Base-by-base conservation (phyloP, 2,113 vertebrate genomes). In the Oreotrochilus melanogaster region DNA sequence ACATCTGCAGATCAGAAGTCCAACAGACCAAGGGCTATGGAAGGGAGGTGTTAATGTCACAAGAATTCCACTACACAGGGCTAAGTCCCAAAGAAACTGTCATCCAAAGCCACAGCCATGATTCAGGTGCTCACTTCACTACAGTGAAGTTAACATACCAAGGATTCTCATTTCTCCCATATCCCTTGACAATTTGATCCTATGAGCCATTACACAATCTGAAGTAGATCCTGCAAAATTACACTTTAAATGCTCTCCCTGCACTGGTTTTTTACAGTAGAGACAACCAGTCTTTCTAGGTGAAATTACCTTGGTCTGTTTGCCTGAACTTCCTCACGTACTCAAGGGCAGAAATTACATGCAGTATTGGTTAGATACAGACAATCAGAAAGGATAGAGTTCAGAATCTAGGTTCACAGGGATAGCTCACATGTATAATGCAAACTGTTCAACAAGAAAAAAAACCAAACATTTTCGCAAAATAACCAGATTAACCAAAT, bases 1-100 rank as follows among this genome's bases (percentile, higher is more conserved):
- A 67, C 15, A 16, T 12, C 10, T 51, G 31, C 35, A 50, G 42
- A 74, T 18, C 33, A 74, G 6, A 23, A 23, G 48, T 47, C 81
- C 48, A 67, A 28, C 11, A 88, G 35, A 67, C 7, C 19, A 82
- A 60, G 14, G 27, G 7, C 18, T 4, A 1, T 27, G 42, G 18
- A 86, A 11, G 3, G 10, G 21, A 66, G 4, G 8, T 18, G 10
- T 28, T 31, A 70, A 22, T 57, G 42, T 11, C 69, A 70, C 50
- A 61, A 25, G 13, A 69, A 23, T 5, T 10, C 22, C 1, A 0
- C 47, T n/a, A 31, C 18, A 14, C 0, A 0, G 7, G 24, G 19
- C 11, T 27, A 27, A 69, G 16, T 21, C n/a, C 30, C 30, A 37
- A 2, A 57, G 23, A 76, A 75, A 35, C 8, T 25, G 9, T 7